phyloP scores from a whole-genome alignment of 2,888 invertebrate genomes.

The Lypha dubia region DNA sequence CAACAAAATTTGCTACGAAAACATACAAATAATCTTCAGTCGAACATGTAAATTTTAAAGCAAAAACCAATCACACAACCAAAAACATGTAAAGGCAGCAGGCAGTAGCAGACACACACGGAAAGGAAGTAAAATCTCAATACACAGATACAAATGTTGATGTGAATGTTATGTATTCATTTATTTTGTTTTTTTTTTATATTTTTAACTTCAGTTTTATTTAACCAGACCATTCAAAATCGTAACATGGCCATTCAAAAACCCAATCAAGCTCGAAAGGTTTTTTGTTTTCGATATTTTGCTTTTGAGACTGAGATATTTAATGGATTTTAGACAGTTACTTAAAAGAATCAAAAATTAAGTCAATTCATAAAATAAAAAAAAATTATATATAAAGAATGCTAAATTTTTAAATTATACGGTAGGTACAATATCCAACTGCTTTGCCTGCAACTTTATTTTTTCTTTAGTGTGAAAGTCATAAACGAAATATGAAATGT shows the following conservation, averaged over 20 bases:
- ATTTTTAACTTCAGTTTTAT: constrained; percentile 46
- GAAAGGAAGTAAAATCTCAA: constrained; percentile 38
- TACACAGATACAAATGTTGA: neutral
- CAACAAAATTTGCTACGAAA: constrained; percentile 1
- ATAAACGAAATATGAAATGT: no score
- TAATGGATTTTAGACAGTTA: constrained; percentile 7
- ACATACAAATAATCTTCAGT: constrained; percentile 26
- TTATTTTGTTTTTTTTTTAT: constrained; percentile 19
- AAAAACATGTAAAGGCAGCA: neutral
- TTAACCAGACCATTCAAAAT: constrained; percentile 65
- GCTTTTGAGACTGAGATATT: constrained; percentile 27
- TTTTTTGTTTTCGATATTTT: constrained; percentile 46
- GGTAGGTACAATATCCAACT: no score
- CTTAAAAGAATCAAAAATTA: constrained; percentile 5
- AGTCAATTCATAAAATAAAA: no score
- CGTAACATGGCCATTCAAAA: constrained; percentile 69
- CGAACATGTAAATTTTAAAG: constrained; percentile 37
- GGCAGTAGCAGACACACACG: no score
- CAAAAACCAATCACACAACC: constrained; percentile 26
- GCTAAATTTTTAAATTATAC: no score
- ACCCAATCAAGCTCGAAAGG: constrained; percentile 70
- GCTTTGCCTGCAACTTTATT: no score
- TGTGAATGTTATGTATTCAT: constrained; percentile 22
- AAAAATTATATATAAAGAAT: no score
- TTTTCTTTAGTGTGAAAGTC: no score